phyloP scores from a whole-genome alignment of 2,888 invertebrate genomes.

The Ptychoptera albimana region DNA sequence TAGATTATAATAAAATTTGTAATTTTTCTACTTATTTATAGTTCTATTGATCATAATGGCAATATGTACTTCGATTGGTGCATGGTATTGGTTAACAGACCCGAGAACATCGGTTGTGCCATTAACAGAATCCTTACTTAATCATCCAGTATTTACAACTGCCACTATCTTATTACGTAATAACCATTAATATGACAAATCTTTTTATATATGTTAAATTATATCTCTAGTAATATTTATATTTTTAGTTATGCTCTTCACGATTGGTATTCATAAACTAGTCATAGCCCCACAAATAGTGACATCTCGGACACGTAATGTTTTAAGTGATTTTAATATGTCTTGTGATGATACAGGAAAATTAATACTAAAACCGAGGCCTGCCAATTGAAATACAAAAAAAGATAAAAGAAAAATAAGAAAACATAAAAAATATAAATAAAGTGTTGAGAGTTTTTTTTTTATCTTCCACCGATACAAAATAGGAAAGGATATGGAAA shows the following conservation, averaged over 20 bases:
- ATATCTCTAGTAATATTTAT: too few species aligned
- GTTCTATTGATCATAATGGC: slow-evolving; percentile 77
- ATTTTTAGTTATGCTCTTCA: slow-evolving; percentile 62
- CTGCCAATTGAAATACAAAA: slow-evolving; percentile 23
- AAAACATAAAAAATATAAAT: too few species aligned
- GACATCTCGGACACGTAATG: slow-evolving; percentile 76
- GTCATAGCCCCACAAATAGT: slow-evolving; percentile 95
- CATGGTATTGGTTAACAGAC: slow-evolving; percentile 93
- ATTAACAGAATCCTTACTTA: slow-evolving; percentile 77
- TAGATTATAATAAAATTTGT: slow-evolving; percentile 4
- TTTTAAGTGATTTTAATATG: slow-evolving; percentile 93
- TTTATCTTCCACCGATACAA: too few species aligned
- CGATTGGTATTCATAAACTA: slow-evolving; percentile 86
- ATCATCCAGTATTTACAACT: slow-evolving; percentile 88
- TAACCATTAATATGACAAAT: slow-evolving; percentile 11
- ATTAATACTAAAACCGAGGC: slow-evolving; percentile 80
- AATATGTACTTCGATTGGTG: slow-evolving; percentile 81
- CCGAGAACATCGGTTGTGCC: slow-evolving; percentile 85
- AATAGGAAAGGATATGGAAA: too few species aligned
- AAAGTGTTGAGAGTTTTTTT: too few species aligned
- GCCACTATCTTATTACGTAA: slow-evolving; percentile 70
- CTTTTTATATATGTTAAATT: too few species aligned
- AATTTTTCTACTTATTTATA: slow-evolving; percentile 32
- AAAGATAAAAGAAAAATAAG: too few species aligned
- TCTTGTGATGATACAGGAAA: slow-evolving; percentile 96